phyloP scores from a whole-genome alignment of 2,888 invertebrate species.

The Eristalis pertinax region DNA sequence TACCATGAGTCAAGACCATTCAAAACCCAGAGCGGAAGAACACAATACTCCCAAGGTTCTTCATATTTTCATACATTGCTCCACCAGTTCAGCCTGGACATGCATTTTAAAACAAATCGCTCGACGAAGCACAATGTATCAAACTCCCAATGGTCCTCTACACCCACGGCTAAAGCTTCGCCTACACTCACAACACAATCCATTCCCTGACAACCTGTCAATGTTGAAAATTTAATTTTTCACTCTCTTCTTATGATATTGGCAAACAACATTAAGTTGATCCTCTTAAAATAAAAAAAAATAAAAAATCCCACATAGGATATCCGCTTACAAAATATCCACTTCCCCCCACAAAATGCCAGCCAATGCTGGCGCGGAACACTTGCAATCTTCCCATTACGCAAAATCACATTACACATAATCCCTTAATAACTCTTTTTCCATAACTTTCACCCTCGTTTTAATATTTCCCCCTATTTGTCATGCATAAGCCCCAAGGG shows the following conservation, averaged over 20 bases:
- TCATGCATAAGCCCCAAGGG: conserved; percentile 59
- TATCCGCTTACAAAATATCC: conserved; percentile 62
- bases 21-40: no score
- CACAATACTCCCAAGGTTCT: no score
- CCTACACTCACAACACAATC: neutral
- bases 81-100: no score
- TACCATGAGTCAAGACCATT: no score
- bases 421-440: conserved; percentile 73
- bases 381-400: conserved; percentile 71
- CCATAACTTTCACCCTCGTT: conserved; percentile 72
- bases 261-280: conserved; percentile 25
- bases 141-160: no score
- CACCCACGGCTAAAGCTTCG: no score
- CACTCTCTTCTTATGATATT: conserved; percentile 23
- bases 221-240: neutral
- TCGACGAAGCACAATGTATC: no score
- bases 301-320: conserved; percentile 34
- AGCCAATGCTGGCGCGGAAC: conserved; percentile 42
- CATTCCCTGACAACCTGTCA: neutral
- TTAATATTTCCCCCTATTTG: conserved; percentile 59
- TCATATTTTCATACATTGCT: no score
- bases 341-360: conserved; percentile 13
- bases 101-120: no score
- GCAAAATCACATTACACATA: conserved; percentile 73
- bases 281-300: conserved; percentile 31